Evolutionary conservation across 2,888 invertebrate species (phyloP), one percentile per base, ranked within the genome.

Genomic region (Apamea monoglypha): DNA sequence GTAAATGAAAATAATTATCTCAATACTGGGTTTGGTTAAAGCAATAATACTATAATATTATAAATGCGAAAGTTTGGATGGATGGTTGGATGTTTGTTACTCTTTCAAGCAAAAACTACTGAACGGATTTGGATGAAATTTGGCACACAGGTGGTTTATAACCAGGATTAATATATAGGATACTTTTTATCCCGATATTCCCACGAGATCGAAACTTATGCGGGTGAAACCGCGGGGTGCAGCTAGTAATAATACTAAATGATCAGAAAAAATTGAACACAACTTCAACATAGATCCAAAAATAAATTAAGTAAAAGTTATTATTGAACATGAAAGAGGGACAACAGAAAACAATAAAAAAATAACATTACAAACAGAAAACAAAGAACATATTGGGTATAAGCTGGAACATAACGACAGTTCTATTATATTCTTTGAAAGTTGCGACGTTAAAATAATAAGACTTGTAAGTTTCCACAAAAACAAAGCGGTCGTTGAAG

Each of bases 391-490:
- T n/a, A 25, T 32, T 25, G 12, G 8, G 0, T 50, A 36, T 32
- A 1, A 63, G 1, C 10, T 7, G n/a, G 0, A 68, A 56, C 16
- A 47, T 40, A 80, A 63, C 47, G 36, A 63, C 70, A 67, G 29
- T 78, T 69, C 10, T 68, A 47, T 76, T 36, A 47, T 40, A 63
- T 71, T 53, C 29, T 59, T 32, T 53, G n/a, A 76, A 78, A 83
- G 44, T 78, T 47, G n/a, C n/a, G 53, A 70, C 36, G 63, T 69
- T 85, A 71, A 80, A 83, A 82, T 79, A 77, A 79, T 81, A 83
- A 10, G 36, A 76, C 47, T 68, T 78, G 6, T 32, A 74, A 81
- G 71, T 74, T 81, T 63, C 56, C 59, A 25, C 67, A 36, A 80
- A 72, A 83, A 83, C 64, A 78, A 81, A 78, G 68, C 76, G 74